Evolutionary conservation across 2,113 vertebrate species (phyloP).

Genomic region (Grallaria varia): DNA sequence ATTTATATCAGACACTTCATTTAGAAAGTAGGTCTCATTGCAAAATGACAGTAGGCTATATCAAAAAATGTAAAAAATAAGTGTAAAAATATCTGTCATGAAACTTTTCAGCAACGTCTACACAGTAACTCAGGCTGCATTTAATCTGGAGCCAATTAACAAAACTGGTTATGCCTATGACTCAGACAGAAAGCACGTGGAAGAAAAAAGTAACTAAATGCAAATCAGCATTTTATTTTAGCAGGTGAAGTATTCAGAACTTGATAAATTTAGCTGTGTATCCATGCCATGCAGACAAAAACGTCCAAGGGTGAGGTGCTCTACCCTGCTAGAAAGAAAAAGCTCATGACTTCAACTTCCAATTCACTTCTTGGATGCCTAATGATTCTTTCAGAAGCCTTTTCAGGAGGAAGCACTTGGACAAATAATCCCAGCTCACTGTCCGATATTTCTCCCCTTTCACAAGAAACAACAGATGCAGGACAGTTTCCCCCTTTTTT

Average conservation of each 20-base stretch:
- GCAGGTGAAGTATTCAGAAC: not conserved
- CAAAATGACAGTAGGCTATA: not conserved
- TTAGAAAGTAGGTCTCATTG: conserved; percentile 58
- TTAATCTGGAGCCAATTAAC: not conserved
- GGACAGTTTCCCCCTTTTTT: not conserved
- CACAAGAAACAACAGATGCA: not conserved
- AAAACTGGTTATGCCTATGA: not conserved
- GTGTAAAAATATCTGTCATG: conserved; percentile 53
- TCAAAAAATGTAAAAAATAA: conserved; percentile 37
- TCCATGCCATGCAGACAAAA: conserved; percentile 42
- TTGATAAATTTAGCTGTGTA: conserved; percentile 31
- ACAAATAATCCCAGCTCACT: conserved; percentile 32
- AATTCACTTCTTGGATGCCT: conserved; percentile 32
- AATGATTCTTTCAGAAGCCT: conserved; percentile 19
- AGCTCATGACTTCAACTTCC: not conserved
- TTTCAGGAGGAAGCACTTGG: conserved; percentile 5
- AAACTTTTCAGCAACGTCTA: conserved; percentile 36
- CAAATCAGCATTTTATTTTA: not conserved
- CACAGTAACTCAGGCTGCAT: conserved; percentile 27
- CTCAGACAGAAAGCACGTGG: not conserved
- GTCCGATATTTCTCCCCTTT: not conserved
- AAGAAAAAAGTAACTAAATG: not conserved
- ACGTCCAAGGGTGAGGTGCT: not conserved
- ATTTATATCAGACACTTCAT: conserved; percentile 55
- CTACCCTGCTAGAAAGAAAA: not conserved